Percentiles rank a stretch among this genome's conserved stretches.
phyloP scores from a whole-genome alignment of 2,888 invertebrate species.

The Hypena proboscidalis region DNA sequence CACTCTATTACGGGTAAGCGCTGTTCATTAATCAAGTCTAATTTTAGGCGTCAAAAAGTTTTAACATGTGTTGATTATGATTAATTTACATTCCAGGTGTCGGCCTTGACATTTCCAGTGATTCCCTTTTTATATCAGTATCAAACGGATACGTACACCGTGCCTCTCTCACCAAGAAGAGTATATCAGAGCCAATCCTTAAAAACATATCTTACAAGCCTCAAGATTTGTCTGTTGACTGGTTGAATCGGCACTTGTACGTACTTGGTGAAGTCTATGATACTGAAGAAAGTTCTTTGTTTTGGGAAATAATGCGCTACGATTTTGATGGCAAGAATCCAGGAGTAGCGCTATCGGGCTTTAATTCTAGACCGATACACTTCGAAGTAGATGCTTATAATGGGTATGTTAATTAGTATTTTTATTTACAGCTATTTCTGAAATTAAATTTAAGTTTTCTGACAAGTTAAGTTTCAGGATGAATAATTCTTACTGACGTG shows the following conservation, averaged over 20 bases:
- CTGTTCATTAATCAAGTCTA: conserved; percentile 2
- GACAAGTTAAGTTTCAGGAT: too few species aligned
- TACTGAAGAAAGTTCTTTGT: conserved; percentile 60
- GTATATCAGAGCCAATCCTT: conserved; percentile 78
- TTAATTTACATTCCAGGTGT: conserved; percentile 85
- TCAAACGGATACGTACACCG: conserved; percentile 87
- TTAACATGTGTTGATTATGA: conserved; percentile 3
- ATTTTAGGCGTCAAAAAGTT: not conserved
- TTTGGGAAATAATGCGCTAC: conserved; percentile 91
- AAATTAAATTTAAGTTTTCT: too few species aligned
- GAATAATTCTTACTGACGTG: too few species aligned
- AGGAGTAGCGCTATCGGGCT: conserved; percentile 89
- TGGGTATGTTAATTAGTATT: conserved; percentile 85
- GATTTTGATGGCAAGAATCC: conserved; percentile 90
- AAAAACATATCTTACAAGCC: conserved; percentile 87
- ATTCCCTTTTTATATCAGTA: conserved; percentile 92
- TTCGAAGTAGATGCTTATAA: conserved; percentile 97
- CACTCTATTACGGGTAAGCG: conserved; percentile 74
- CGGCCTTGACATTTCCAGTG: conserved; percentile 90
- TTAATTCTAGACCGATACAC: conserved; percentile 89
- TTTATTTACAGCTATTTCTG: too few species aligned
- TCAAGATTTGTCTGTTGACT: conserved; percentile 92
- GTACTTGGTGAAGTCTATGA: conserved; percentile 90
- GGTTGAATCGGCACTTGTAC: conserved; percentile 94
- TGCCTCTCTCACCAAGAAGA: conserved; percentile 78